Conservation (phyloP, 2,888 invertebrate genomes). For the Drosophila borborema region DNA sequence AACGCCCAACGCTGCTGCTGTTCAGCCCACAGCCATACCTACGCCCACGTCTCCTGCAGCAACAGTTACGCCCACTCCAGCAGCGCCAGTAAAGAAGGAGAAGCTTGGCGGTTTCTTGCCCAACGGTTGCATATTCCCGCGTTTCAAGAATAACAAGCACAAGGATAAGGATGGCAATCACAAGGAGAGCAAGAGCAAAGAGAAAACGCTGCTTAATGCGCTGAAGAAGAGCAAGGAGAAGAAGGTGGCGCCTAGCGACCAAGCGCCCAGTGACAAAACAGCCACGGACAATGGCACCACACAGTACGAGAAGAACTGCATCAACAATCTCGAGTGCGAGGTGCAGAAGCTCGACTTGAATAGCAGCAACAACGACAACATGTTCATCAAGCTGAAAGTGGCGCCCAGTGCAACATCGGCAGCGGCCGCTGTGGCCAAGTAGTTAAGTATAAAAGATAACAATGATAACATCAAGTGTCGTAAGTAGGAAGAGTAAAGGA, state of each 20-base stretch:
- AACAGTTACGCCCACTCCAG: slow-evolving; percentile 44
- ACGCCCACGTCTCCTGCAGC: slow-evolving; percentile 31
- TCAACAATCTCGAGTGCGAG: slow-evolving; percentile 83
- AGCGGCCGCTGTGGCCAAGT: slow-evolving; percentile 71
- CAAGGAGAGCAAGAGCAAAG: slow-evolving; percentile 81
- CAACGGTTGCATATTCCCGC: slow-evolving; percentile 85
- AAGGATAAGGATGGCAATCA: slow-evolving; percentile 83
- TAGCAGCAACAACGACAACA: slow-evolving; percentile 77
- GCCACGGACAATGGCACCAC: slow-evolving; percentile 63
- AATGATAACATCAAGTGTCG: slow-evolving; percentile 34
- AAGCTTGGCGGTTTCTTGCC: slow-evolving; percentile 85
- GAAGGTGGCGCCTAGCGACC: slow-evolving; percentile 78
- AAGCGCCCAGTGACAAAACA: slow-evolving; percentile 48
- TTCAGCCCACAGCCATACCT: slow-evolving; percentile 16
- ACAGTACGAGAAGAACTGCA: slow-evolving; percentile 84
- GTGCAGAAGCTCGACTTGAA: slow-evolving; percentile 84
- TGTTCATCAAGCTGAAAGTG: slow-evolving; percentile 84
- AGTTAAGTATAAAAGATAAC: slow-evolving; percentile 37
- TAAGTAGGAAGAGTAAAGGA: slow-evolving; percentile 49
- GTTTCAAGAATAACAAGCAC: slow-evolving; percentile 84
- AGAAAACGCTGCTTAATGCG: slow-evolving; percentile 83
- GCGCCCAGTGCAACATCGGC: slow-evolving; percentile 74
- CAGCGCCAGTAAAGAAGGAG: slow-evolving; percentile 83
- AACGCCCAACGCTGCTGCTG: slow-evolving; percentile 18
- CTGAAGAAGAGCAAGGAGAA: slow-evolving; percentile 84